Evolutionary conservation across 2,888 invertebrate species (phyloP), one percentile per base, ranked within the genome.

Genomic region (Epistrophe eligans): DNA sequence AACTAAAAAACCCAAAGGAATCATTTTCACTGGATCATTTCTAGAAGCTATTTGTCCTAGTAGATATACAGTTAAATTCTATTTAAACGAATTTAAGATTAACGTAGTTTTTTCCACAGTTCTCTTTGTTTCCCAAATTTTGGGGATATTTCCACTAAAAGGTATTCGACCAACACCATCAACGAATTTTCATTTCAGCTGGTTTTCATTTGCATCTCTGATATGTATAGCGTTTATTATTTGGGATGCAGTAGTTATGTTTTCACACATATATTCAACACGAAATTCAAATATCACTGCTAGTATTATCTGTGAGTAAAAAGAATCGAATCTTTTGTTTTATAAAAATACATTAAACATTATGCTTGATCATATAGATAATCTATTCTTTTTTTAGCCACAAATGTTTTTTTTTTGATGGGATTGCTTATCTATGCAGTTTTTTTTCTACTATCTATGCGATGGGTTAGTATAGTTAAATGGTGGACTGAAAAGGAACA

Each of bases 401-500:
- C 82, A 13, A 52, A 48, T 9, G 9, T 82, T 13, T 87, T 87
- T 58, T 62, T 74, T 48, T 64, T 52, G 1, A 77, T 87, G 85
- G 85, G 82, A 35, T 50, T 87, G 11, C 71, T 62, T 32, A 87
- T 87, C 8, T 87, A 83, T 52, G 64, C 15, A 19, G 74, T 74
- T 0, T 87, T 87, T 38, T 57, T 87, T 2, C 43, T 58, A n/a
- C 24, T 87, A 28, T 64, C 79, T 2, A 74, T 62, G n/a, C 40
- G 71, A 28, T 87, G 82, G 85, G 64, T 71, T 1, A 28, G 19
- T n/a, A 74, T 87, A 43, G 64, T 71, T 2, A 71, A 55, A 6
- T 70, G 60, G 6, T 87, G 85, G 82, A 87, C 66, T n/a, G 38
- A 74, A 19, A 82, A 82, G 57, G 85, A 87, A 35, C 73, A 82